A percentile compares a stretch with the other conserved stretches of the same genome.
These are phyloP conservation scores for Heliconius ethilla DNA, from an alignment of 2,888 invertebrate genomes.

Conservation along the genomic window DNA sequence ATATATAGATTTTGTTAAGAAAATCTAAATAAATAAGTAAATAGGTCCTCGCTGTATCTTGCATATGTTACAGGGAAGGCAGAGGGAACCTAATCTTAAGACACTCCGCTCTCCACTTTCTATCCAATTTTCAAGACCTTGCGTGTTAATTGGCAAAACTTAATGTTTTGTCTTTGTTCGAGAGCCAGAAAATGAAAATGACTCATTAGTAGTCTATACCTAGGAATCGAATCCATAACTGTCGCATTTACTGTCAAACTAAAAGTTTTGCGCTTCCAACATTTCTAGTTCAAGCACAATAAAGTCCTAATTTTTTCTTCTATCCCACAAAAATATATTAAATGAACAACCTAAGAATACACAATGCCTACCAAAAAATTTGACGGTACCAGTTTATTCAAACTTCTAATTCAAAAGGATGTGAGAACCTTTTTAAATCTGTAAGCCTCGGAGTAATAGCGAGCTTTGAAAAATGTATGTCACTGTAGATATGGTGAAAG, in stretches of 20 bases:
- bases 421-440: constrained; percentile 12
- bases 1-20: too few relatives aligned
- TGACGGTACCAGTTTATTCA: constrained; percentile 7
- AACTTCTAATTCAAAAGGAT: constrained; percentile 11
- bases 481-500: constrained; percentile 1
- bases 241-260: neutral
- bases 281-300: too few relatives aligned
- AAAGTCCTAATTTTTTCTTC: neutral
- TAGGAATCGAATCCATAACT: neutral
- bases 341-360: neutral
- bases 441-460: neutral
- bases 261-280: neutral
- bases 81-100: neutral
- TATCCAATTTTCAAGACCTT: neutral
- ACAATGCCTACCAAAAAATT: neutral
- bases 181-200: too few relatives aligned
- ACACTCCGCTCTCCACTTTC: neutral
- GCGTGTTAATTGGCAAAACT: too few relatives aligned
- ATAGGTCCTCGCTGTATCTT: too few relatives aligned
- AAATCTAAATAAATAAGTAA: too few relatives aligned
- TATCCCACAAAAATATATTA: neutral
- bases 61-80: too few relatives aligned
- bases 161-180: too few relatives aligned
- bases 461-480: constrained; percentile 19
- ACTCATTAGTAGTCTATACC: too few relatives aligned